Evolutionary conservation across 2,888 invertebrate species (phyloP), one percentile per base, ranked within the genome.

Genomic region (Drosophila mayaguana): DNA sequence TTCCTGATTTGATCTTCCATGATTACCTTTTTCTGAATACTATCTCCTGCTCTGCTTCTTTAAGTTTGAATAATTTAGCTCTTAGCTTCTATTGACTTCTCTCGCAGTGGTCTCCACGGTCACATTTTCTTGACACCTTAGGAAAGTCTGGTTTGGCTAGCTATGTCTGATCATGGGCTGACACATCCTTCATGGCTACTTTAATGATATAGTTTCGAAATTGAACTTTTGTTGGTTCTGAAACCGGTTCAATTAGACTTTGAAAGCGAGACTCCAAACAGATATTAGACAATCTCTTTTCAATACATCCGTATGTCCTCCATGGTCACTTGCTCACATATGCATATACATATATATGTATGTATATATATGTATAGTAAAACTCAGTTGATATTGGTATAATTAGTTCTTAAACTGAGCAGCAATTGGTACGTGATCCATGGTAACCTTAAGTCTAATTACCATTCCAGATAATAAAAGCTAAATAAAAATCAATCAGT

Each of bases 131-230:
- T 36, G 36, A 14, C 2, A 2, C 42, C 12, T 22, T 25, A 25
- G 22, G 28, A n/a, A 34, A 34, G 34, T 34, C 50, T 20, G 18
- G 14, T 51, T 34, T 34, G 34, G 34, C 16, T 32, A 51, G 34
- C 20, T 34, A 9, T 8, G 36, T 53, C 36, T 36, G n/a, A 50
- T 28, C 48, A 50, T 18, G 18, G 28, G n/a, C 22, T 11, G 34
- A 51, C 34, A 48, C 18, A 22, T 53, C 53, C 53, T 53, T 16
- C 16, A 60, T 43, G 57, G 32, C 50, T 51, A 50, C 22, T 28
- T 28, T 12, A 25, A 38, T 12, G 6, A 18, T 6, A 38, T 14
- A 20, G 34, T 38, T n/a, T 11, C n/a, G 1, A 54, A 18, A 25
- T 40, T 25, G 6, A 9, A 2, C 5, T 38, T 48, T 60, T 48